phyloP scores from a whole-genome alignment of 2,888 invertebrate species.

The Iphiclides podalirius region DNA sequence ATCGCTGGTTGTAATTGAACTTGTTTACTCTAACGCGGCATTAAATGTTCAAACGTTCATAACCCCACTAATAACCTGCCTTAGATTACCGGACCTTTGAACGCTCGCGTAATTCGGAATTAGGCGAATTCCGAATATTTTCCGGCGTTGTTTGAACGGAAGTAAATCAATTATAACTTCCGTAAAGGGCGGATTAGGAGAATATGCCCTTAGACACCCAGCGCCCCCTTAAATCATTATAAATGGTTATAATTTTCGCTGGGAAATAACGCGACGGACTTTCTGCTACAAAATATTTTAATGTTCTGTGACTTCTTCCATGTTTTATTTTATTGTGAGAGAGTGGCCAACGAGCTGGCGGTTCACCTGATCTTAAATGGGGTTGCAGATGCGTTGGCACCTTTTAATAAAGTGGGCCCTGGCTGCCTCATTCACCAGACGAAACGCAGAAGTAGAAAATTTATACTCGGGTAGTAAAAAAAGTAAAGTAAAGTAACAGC shows the following conservation, averaged over 20 bases:
- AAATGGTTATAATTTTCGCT: background rate
- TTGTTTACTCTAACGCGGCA: background rate
- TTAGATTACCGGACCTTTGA: background rate
- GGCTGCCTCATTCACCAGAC: too few relatives aligned
- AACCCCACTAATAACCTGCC: background rate
- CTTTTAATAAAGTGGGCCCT: too few relatives aligned
- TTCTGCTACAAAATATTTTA: background rate
- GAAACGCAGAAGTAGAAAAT: too few relatives aligned
- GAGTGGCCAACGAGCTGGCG: too few relatives aligned
- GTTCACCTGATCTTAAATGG: too few relatives aligned
- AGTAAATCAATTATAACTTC: slow-evolving; percentile 1
- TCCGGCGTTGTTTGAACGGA: background rate
- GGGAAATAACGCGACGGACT: background rate
- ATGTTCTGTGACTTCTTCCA: too few relatives aligned
- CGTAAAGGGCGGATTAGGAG: background rate
- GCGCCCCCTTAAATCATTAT: background rate
- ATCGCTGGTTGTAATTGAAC: background rate
- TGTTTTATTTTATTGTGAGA: too few relatives aligned
- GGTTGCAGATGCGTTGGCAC: too few relatives aligned
- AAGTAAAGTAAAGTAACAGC: too few relatives aligned
- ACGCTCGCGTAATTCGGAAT: background rate
- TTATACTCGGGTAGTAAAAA: too few relatives aligned
- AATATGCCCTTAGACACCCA: background rate
- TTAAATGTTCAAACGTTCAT: background rate
- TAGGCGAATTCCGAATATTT: background rate